Base-by-base conservation (phyloP, 2,888 invertebrate genomes). In the Pyrgus malvae region DNA sequence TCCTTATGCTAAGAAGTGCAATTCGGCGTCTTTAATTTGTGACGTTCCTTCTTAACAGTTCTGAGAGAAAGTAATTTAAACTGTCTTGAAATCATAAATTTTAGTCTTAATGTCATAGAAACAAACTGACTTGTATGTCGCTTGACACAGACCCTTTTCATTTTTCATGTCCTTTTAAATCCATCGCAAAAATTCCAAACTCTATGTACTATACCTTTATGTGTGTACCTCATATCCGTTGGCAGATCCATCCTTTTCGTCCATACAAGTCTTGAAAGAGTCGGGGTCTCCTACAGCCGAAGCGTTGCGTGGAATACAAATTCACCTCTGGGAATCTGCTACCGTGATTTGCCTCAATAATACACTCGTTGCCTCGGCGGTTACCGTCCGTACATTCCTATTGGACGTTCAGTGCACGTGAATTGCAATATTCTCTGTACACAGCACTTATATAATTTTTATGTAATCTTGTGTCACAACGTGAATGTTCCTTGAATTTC, bases 311-410 rank as follows among this genome's bases (percentile, higher is more conserved):
- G 16, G 62, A 62, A 62, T 62, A 58, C 42, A 53, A 62, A 62
- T 57, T 33, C 35, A 35, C 35, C 51, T 54, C 49, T 55, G 58
- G 58, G 53, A 62, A 58, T 49, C 37, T 25, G 17, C 9, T 23
- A 12, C 38, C 62, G 62, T 62, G 62, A 35, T 14, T 14, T 6
- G 60, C 49, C 44, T 62, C 27, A 3, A 19, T 57, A 60, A 62
- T 60, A 19, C 14, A 35, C 4, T 35, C 25, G 35, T 44, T 37
- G 29, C 14, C 37, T 44, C 25, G 19, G 16, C 27, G 16, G 35
- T 9, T 17, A 12, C 1, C 21, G 29, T 12, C 4, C 23, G 11
- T 12, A 44, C 44, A 11, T 27, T 44, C 50, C 37, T n/a, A 27
- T 33, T 42, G 25, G 42, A 42, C 17, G n/a, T 9, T n/a, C 33